phyloP scores from a whole-genome alignment of 1,140 invertebrate species.

The Philotrypesis tridentata region DNA sequence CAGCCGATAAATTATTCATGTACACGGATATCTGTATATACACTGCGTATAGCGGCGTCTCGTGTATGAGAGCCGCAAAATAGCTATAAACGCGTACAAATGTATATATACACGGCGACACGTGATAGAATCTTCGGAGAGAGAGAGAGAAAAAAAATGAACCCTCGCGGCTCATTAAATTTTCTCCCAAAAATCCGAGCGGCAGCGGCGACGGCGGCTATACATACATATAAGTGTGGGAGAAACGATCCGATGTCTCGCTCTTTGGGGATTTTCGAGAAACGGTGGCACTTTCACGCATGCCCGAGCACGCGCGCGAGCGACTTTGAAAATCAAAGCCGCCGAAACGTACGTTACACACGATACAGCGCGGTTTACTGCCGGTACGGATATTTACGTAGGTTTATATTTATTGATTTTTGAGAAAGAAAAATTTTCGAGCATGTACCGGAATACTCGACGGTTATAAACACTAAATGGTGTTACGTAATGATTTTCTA shows the following conservation, averaged over 20 bases:
- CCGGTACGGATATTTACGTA: too few species aligned
- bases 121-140: slow-evolving; percentile 14
- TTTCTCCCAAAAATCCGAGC: not conserved
- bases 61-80: not conserved
- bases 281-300: slow-evolving; percentile 36
- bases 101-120: not conserved
- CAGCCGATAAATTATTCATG: slow-evolving; percentile 26
- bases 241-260: not conserved
- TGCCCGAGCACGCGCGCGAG: not conserved
- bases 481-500: too few species aligned
- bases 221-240: not conserved
- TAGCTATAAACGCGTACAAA: not conserved
- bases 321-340: slow-evolving; percentile 21
- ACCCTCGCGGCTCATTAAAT: slow-evolving; percentile 21
- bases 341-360: too few species aligned
- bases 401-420: too few species aligned
- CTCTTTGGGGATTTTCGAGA: slow-evolving; percentile 18
- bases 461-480: too few species aligned
- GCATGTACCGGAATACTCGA: too few species aligned
- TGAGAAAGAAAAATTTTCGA: too few species aligned
- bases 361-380: too few species aligned
- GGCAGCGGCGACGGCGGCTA: not conserved
- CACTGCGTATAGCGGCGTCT: not conserved
- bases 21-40: too few species aligned
- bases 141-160: not conserved